Evolutionary conservation across 2,888 invertebrate species (phyloP), one percentile per base, ranked within the genome.

Genomic region (Agonopterix heracliana): DNA sequence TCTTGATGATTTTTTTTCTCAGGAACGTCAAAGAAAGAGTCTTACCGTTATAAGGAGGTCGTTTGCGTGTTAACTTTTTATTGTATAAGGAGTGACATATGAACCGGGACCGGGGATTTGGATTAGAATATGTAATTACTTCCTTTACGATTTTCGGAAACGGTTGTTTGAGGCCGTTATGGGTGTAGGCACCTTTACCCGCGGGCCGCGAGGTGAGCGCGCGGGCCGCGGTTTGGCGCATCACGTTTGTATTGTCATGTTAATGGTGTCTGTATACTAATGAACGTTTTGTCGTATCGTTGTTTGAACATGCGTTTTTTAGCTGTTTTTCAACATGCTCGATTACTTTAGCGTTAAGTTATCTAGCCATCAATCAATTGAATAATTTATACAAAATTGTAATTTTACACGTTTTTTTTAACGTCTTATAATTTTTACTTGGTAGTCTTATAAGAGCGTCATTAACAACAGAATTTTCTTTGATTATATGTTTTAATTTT

Each of bases 71-170:
- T 60, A 70, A 65, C 74, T 78, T 79, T 82, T 84, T 77, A 78
- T 83, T 83, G 78, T 82, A 64, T 69, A 67, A 65, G 66, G 66
- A 71, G 83, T 86, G 88, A 86, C 88, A 87, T 82, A 80, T 79
- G 88, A 86, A 82, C 81, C 83, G 84, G 79, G 78, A 67, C 68
- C 64, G 66, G 77, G 26, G 78, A 73, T 74, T 76, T 64, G 82
- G 84, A 86, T 87, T 84, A 82, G 88, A 85, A 88, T 87, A 86
- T 82, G 85, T 88, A 88, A 88, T 88, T 87, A 87, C 82, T 88
- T 88, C 88, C 88, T 87, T 84, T 82, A 85, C 81, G 86, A 73
- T 77, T 80, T 84, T 80, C 80, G 88, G 87, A 87, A 86, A 83
- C 82, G 79, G 77, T 74, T 71, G 67, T 70, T 62, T 55, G 68